Percentiles rank a stretch among this genome's conserved stretches.
Evolutionary conservation across 1,140 invertebrate genomes (phyloP).

Genomic region (Ips typographus): DNA sequence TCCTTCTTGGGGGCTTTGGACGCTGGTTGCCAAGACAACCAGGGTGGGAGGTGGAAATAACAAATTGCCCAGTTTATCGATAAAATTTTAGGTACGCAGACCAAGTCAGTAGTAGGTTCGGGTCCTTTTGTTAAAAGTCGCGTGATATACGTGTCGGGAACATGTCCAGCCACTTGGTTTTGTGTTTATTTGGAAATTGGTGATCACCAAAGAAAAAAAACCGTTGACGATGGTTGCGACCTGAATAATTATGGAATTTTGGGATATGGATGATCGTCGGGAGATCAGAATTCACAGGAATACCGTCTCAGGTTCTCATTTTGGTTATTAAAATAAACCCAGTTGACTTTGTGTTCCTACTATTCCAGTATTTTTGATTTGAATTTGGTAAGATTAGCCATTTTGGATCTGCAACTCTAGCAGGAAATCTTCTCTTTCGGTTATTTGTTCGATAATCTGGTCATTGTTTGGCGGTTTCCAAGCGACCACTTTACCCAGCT

Average conservation of each 20-base stretch:
- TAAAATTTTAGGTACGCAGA: constrained; percentile 26
- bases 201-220: not conserved
- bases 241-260: constrained; percentile 48
- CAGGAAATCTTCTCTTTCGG: constrained; percentile 1
- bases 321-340: not conserved
- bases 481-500: not conserved
- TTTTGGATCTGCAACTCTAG: not conserved
- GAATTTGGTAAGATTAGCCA: too few species aligned
- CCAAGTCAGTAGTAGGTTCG: not conserved
- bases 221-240: constrained; percentile 34
- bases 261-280: constrained; percentile 48
- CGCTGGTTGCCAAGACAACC: constrained; percentile 10
- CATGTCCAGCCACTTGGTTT: not conserved
- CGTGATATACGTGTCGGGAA: not conserved
- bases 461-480: constrained; percentile 24
- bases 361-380: too few species aligned
- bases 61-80: constrained; percentile 35
- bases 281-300: constrained; percentile 40
- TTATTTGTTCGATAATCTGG: constrained; percentile 38
- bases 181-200: constrained; percentile 1
- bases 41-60: constrained; percentile 21
- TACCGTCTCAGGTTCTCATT: constrained; percentile 15
- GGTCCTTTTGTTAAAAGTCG: constrained; percentile 17
- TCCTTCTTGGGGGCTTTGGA: constrained; percentile 11
- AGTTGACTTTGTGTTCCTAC: too few species aligned